Conservation (phyloP, 2,113 vertebrate species). For the Thomomys bottae region DNA sequence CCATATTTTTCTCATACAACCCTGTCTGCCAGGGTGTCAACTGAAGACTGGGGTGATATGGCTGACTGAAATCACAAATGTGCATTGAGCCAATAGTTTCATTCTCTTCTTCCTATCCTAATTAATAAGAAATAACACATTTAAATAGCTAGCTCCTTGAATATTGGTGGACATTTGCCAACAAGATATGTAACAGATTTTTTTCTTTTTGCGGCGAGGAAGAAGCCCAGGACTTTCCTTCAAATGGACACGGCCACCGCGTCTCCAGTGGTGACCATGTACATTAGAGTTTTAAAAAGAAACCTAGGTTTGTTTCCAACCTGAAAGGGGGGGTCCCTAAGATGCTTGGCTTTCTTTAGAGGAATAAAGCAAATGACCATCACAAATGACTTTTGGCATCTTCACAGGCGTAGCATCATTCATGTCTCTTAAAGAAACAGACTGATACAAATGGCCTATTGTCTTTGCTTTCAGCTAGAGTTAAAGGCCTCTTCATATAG, state of each 20-base stretch:
- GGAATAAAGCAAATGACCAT: background rate
- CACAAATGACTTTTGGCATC: constrained; percentile 1
- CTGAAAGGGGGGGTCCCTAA: background rate
- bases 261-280: background rate
- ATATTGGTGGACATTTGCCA: constrained; percentile 1
- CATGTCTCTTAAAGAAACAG: background rate
- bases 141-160: background rate
- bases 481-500: background rate
- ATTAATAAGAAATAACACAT: constrained; percentile 1
- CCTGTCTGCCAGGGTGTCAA: background rate
- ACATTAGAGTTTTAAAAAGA: background rate
- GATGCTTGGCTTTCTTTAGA: background rate
- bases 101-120: background rate
- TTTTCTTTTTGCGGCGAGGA: background rate
- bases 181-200: background rate
- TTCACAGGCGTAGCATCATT: background rate
- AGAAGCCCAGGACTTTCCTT: background rate
- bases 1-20: background rate
- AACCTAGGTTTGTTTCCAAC: background rate
- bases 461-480: background rate
- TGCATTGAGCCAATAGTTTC: background rate
- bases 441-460: background rate
- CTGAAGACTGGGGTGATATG: background rate
- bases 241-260: background rate
- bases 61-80: background rate